phyloP scores from a whole-genome alignment of 2,113 vertebrate species.

The Antidorcas marsupialis region DNA sequence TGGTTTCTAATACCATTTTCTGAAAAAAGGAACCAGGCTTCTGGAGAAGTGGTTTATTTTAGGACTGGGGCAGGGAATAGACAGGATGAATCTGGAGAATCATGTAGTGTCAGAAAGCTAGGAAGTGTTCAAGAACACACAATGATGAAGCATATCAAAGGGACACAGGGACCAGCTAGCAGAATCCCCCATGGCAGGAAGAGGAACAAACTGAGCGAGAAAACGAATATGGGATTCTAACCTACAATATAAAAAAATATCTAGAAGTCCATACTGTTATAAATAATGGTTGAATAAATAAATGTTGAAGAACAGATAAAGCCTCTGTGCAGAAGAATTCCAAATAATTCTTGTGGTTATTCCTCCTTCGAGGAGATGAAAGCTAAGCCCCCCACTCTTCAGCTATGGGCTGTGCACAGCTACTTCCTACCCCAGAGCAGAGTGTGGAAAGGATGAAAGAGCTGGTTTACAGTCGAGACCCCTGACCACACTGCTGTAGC shows the following conservation, averaged over 20 bases:
- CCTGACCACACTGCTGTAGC: neutral
- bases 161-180: neutral
- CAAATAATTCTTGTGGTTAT: neutral
- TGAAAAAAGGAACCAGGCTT: neutral
- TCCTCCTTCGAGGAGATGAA: neutral
- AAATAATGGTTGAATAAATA: neutral
- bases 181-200: neutral
- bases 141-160: neutral
- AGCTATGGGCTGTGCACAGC: neutral
- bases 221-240: neutral
- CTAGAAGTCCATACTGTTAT: neutral
- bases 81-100: neutral
- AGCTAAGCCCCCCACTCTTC: neutral
- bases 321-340: neutral
- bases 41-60: neutral
- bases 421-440: neutral
- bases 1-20: neutral
- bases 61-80: neutral
- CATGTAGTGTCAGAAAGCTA: neutral
- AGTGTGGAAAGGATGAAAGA: neutral
- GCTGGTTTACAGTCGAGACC: neutral
- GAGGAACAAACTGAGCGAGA: neutral
- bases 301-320: neutral
- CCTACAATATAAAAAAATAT: neutral
- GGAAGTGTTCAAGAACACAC: neutral